Conservation (phyloP, 2,113 vertebrate species). For the Scatophagus argus region DNA sequence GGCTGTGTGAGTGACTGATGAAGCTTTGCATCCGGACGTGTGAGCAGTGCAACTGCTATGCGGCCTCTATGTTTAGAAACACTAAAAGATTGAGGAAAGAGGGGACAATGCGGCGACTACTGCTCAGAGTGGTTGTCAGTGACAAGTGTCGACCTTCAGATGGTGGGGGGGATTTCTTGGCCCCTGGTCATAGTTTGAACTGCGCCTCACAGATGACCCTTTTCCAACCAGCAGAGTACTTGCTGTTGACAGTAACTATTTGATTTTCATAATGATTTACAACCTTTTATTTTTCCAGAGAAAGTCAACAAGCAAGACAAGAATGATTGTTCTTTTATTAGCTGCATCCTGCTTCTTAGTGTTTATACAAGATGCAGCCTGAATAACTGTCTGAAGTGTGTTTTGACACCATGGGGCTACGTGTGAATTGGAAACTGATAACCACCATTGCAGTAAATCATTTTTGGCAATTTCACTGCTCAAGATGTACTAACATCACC, state of each 20-base stretch:
- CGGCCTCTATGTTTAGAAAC: conserved; percentile 8
- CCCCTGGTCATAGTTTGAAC: background rate
- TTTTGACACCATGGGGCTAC: background rate
- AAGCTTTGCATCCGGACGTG: conserved; percentile 13
- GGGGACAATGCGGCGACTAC: background rate
- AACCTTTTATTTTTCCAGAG: background rate
- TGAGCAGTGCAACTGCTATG: conserved; percentile 18
- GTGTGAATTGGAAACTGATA: conserved; percentile 11
- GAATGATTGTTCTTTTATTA: background rate
- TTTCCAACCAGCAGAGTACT: background rate
- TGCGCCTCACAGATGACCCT: background rate
- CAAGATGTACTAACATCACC: background rate
- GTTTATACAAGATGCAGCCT: background rate
- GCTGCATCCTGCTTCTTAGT: background rate
- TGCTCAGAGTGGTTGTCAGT: background rate
- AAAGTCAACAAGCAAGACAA: background rate
- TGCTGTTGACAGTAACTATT: conserved; percentile 3
- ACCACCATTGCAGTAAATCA: background rate
- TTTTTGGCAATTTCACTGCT: background rate
- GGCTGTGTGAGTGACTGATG: conserved; percentile 34
- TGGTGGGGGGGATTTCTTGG: background rate
- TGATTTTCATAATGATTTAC: background rate
- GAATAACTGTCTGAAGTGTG: conserved; percentile 4
- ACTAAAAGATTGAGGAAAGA: background rate
- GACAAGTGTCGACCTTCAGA: background rate